Evolutionary conservation across 2,113 vertebrate species (phyloP), one percentile per base, ranked within the genome.

Genomic region (Tachuris rubrigastra): DNA sequence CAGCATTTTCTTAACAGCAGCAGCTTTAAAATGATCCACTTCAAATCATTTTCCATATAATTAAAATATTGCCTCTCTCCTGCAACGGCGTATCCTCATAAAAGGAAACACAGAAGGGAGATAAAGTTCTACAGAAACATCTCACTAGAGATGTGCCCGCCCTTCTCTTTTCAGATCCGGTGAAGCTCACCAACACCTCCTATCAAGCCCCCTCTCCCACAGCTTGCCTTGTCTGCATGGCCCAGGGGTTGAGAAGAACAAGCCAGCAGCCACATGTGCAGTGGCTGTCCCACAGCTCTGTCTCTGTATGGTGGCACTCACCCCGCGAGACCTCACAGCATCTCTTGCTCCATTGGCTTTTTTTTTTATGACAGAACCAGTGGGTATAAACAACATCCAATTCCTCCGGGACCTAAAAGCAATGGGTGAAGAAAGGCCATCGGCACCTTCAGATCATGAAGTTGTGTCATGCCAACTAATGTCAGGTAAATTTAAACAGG

Each of bases 1-100:
- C 69, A 91, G 76, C 66, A 79, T 94, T 89, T 95, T 89, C 44
- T 92, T 52, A 92, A 59, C 16, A 92, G 68, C 44, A 84, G 68
- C 56, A 84, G 65, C 35, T 90, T 92, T 72, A 94, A 87, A 92
- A 90, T 28, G 12, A 79, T 46, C 25, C 4, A 3, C 33, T 78
- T 65, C 2, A 5, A 72, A 71, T 81, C 4, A n/a, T 74, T 95
- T 78, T 41, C 75, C 50, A 63, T 59, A 55, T 17, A 66, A 46
- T 67, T 60, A 80, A 42, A 89, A 49, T 30, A 85, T 2, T 44
- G 33, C 35, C 72, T 67, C 65, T 82, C 41, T 90, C 60, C 27
- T 89, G 44, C 44, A 81, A 84, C 10, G 50, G 19, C 30, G 25
- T 4, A 46, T 21, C 78, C n/a, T 71, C 41, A 59, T 12, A 67